A percentile compares a stretch with the other conserved stretches of the same genome.
phyloP scores from a whole-genome alignment of 2,888 invertebrate genomes.

The Lissonota sp. region DNA sequence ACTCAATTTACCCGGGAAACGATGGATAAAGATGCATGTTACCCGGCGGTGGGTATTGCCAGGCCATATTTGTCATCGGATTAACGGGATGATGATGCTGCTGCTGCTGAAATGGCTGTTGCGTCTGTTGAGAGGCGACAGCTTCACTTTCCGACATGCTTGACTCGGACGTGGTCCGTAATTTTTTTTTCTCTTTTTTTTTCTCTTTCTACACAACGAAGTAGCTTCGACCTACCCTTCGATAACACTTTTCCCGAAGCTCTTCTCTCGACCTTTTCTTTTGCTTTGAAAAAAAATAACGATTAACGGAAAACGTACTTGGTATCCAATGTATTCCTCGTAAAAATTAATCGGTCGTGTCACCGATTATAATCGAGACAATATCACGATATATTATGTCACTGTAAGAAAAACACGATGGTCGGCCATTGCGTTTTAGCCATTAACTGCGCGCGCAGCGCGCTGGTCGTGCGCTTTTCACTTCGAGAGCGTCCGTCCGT shows the following conservation, averaged over 20 bases:
- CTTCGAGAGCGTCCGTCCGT: slow-evolving; percentile 27
- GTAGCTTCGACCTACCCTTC: slow-evolving; percentile 66
- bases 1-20: slow-evolving; percentile 78
- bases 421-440: slow-evolving; percentile 33
- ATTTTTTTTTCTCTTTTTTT: slow-evolving; percentile 19
- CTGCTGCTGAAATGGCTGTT: slow-evolving; percentile 78
- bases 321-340: slow-evolving; percentile 18
- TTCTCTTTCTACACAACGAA: slow-evolving; percentile 47
- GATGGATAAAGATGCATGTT: slow-evolving; percentile 81
- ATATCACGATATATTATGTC: slow-evolving; percentile 56
- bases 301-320: slow-evolving; percentile 13
- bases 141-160: slow-evolving; percentile 82
- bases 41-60: slow-evolving; percentile 81
- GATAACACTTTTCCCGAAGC: slow-evolving; percentile 18
- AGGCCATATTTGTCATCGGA: slow-evolving; percentile 82
- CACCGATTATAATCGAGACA: slow-evolving; percentile 11
- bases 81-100: slow-evolving; percentile 68
- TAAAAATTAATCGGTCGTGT: not conserved
- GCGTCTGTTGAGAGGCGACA: slow-evolving; percentile 80
- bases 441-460: slow-evolving; percentile 13
- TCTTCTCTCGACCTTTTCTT: slow-evolving; percentile 15
- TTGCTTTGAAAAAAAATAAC: not conserved
- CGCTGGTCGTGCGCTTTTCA: slow-evolving; percentile 47
- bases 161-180: slow-evolving; percentile 53
- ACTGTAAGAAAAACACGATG: slow-evolving; percentile 57